phyloP scores from a whole-genome alignment of 1,140 invertebrate species.

The Andricus grossulariae region DNA sequence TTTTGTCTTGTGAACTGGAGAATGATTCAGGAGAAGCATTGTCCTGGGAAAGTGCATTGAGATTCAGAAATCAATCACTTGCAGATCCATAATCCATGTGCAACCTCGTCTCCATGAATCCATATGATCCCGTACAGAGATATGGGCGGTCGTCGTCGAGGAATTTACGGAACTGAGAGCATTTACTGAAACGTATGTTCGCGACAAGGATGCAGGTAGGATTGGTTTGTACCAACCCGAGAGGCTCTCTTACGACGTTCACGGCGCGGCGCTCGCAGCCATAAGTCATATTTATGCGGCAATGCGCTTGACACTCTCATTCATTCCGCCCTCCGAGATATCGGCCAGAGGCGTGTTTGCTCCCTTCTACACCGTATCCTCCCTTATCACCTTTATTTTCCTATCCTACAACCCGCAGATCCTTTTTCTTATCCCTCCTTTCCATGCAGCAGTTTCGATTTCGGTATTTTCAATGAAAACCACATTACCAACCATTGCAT shows the following conservation, averaged over 20 bases:
- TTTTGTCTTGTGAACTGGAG: not conserved
- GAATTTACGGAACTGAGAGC: not conserved
- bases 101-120: constrained; percentile 1
- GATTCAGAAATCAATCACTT: constrained; percentile 17
- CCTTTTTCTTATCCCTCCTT: not conserved
- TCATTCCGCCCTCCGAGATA: constrained; percentile 53
- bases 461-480: not conserved
- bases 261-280: constrained; percentile 54
- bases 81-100: not conserved
- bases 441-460: not conserved
- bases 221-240: constrained; percentile 47
- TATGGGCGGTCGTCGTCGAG: not conserved
- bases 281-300: constrained; percentile 67
- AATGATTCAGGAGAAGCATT: not conserved
- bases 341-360: constrained; percentile 52
- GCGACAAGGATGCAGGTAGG: constrained; percentile 51
- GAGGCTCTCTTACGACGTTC: constrained; percentile 56
- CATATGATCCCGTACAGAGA: not conserved
- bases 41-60: not conserved
- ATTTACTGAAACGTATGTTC: constrained; percentile 51
- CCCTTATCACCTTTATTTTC: constrained; percentile 19
- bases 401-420: not conserved
- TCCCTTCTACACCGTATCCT: constrained; percentile 8
- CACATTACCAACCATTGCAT: not conserved
- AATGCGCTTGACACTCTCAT: constrained; percentile 64